Conservation (phyloP, 2,113 vertebrate species). For the Rhipidura dahli region DNA sequence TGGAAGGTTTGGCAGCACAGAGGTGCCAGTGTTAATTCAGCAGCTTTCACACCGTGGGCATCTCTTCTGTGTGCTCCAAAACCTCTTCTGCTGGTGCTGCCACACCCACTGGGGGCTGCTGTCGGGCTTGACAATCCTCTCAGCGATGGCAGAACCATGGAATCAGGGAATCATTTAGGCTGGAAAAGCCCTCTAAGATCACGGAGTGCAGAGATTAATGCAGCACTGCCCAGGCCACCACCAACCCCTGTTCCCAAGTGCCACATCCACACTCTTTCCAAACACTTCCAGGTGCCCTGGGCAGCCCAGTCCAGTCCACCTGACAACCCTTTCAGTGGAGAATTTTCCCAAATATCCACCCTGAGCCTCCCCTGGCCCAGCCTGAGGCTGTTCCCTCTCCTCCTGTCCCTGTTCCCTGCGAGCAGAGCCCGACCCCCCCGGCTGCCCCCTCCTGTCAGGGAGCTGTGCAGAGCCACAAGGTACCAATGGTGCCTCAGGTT, state of each 20-base stretch:
- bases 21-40: not conserved
- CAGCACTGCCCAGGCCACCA: not conserved
- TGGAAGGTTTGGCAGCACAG: not conserved
- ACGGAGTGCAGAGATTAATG: not conserved
- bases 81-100: not conserved
- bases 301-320: not conserved
- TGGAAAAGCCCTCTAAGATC: not conserved
- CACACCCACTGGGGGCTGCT: not conserved
- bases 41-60: fast-evolving
- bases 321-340: not conserved
- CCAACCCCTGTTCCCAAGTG: not conserved
- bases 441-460: not conserved
- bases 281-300: not conserved
- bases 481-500: too few species aligned
- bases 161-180: fast-evolving
- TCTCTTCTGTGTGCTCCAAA: not conserved
- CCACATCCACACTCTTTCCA: not conserved
- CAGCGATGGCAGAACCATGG: not conserved
- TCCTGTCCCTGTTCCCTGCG: not conserved
- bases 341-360: not conserved
- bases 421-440: fast-evolving
- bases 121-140: not conserved
- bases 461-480: not conserved
- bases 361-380: not conserved
- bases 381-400: not conserved